Conservation (phyloP, 92 coral and sea anemone species). For the Porites rus region DNA sequence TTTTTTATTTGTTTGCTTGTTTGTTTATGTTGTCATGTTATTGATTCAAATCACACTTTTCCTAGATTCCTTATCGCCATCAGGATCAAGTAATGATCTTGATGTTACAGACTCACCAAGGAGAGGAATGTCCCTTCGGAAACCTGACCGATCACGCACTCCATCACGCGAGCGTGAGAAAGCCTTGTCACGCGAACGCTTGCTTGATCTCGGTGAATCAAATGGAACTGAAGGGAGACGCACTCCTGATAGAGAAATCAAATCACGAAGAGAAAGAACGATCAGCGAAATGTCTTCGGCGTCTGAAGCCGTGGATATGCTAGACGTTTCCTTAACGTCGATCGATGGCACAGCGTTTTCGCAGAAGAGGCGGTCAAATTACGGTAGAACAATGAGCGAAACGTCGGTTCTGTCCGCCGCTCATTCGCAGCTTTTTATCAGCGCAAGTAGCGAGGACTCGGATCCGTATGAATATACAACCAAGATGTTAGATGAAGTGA, state of each 20-base stretch:
- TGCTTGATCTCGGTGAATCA: constrained; percentile 55
- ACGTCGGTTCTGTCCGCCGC: constrained; percentile 73
- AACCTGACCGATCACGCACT: constrained; percentile 71
- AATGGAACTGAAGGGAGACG: constrained; percentile 48
- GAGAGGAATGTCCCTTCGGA: constrained; percentile 28
- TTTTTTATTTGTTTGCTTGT: no score
- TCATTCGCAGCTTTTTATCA: constrained; percentile 81
- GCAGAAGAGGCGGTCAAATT: constrained; percentile 29
- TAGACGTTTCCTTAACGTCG: constrained; percentile 69
- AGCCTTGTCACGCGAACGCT: constrained; percentile 50
- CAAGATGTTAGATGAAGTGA: constrained; percentile 75
- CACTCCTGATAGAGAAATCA: constrained; percentile 47
- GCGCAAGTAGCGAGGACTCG: constrained; percentile 67
- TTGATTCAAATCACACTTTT: neutral
- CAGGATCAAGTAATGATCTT: constrained; percentile 76
- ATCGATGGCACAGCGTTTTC: constrained; percentile 60
- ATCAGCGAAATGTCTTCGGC: constrained; percentile 83
- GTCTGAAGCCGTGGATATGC: constrained; percentile 65
- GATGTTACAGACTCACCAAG: constrained; percentile 80
- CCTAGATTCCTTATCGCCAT: constrained; percentile 75
- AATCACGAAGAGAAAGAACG: constrained; percentile 70
- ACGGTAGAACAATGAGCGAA: constrained; percentile 79
- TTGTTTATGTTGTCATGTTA: no score
- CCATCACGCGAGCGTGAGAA: constrained; percentile 78
- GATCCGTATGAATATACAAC: constrained; percentile 93